phyloP scores from a whole-genome alignment of 1,140 invertebrate species.

The Sweltsa coloradensis region DNA sequence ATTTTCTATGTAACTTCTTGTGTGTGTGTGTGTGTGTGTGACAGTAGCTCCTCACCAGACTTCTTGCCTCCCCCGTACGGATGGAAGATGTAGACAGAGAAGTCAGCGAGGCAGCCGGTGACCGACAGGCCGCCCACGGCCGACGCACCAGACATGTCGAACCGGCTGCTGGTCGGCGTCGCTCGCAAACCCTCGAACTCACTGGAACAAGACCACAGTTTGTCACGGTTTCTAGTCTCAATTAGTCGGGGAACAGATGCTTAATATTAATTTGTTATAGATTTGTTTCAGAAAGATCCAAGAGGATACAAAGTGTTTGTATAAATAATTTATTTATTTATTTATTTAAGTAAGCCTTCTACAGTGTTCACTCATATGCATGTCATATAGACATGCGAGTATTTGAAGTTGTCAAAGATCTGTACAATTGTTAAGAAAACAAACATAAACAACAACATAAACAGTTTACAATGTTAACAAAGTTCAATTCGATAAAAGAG shows the following conservation, averaged over 20 bases:
- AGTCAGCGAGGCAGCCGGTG: conserved; percentile 88
- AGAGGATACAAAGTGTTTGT: too few relatives aligned
- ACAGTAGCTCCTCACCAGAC: too few relatives aligned
- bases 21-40: too few relatives aligned
- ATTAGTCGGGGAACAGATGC: background rate
- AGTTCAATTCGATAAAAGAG: too few relatives aligned
- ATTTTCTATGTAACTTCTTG: background rate
- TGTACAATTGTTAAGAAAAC: too few relatives aligned
- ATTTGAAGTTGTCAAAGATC: too few relatives aligned
- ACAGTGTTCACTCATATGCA: too few relatives aligned
- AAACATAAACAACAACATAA: too few relatives aligned
- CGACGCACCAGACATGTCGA: conserved; percentile 31
- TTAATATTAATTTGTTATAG: background rate
- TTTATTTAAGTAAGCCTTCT: too few relatives aligned
- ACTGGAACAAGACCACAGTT: background rate
- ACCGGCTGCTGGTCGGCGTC: background rate
- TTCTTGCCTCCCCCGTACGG: conserved; percentile 87
- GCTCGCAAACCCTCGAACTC: background rate
- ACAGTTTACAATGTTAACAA: too few relatives aligned
- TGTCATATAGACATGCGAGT: too few relatives aligned
- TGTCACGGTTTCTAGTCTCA: background rate
- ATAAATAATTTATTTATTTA: too few relatives aligned
- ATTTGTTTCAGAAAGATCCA: background rate
- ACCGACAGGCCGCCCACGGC: conserved; percentile 81
- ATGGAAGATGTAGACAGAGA: conserved; percentile 96